These are phyloP conservation scores for Drosophila anomelani DNA, from an alignment of 2,888 invertebrate species.

Conservation along the genomic window DNA sequence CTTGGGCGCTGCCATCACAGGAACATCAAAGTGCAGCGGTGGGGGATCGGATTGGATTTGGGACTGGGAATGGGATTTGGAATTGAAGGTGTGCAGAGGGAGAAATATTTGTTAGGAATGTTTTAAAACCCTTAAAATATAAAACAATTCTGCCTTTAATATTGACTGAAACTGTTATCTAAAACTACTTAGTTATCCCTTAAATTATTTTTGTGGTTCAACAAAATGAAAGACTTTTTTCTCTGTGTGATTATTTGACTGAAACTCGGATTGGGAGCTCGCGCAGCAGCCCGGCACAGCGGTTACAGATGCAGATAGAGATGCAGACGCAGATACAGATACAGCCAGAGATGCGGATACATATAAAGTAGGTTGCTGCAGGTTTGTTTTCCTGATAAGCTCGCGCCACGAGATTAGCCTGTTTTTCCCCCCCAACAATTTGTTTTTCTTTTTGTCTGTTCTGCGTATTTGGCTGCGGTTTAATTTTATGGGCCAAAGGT, in stretches of 20 bases:
- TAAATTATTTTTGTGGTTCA: not conserved
- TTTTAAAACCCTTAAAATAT: not conserved
- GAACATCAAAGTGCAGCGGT: constrained; percentile 67
- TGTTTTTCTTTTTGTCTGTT: constrained; percentile 27
- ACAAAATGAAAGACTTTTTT: not conserved
- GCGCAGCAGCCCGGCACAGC: constrained; percentile 53
- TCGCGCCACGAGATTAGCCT: constrained; percentile 71
- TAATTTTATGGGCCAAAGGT: constrained; percentile 78
- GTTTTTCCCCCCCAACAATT: constrained; percentile 36
- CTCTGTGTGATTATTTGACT: constrained; percentile 11
- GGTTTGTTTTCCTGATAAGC: constrained; percentile 52
- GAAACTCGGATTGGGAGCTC: constrained; percentile 30
- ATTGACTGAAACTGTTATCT: no score
- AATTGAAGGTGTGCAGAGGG: constrained; percentile 2
- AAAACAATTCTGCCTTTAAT: no score
- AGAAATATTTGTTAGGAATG: not conserved
- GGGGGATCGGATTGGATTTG: constrained; percentile 31
- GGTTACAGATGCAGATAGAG: constrained; percentile 43
- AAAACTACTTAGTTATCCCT: not conserved
- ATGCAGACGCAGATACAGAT: constrained; percentile 46
- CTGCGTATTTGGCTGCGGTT: constrained; percentile 68
- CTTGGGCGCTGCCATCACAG: constrained; percentile 62
- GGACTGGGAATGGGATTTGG: constrained; percentile 22
- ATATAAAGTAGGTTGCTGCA: constrained; percentile 69
- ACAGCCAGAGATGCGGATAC: constrained; percentile 49